Conservation (phyloP, 2,888 invertebrate genomes). For the Rambutsinella grinnellia region DNA sequence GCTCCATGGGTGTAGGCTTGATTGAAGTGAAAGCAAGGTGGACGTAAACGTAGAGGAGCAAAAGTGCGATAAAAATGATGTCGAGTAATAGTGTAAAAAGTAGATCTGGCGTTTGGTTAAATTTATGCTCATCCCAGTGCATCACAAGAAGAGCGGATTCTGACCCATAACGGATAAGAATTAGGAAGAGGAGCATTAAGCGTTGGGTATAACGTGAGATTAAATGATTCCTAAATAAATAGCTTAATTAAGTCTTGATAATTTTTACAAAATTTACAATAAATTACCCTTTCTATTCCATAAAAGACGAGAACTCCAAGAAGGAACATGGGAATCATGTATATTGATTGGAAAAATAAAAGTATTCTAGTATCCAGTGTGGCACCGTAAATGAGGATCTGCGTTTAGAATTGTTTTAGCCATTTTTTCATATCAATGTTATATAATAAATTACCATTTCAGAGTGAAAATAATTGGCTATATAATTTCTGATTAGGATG, state of each 20-base stretch:
- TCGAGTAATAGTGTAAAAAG: constrained; percentile 40
- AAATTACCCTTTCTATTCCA: constrained; percentile 52
- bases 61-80: constrained; percentile 26
- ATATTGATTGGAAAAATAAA: constrained; percentile 54
- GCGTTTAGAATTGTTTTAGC: too few relatives aligned
- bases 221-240: constrained; percentile 45
- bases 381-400: constrained; percentile 52
- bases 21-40: constrained; percentile 46
- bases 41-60: constrained; percentile 46
- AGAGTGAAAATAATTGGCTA: constrained; percentile 44
- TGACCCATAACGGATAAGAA: constrained; percentile 48
- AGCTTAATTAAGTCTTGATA: neutral
- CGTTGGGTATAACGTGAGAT: constrained; percentile 48
- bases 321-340: constrained; percentile 55
- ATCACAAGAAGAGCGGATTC: constrained; percentile 41
- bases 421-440: too few relatives aligned
- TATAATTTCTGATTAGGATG: constrained; percentile 42
- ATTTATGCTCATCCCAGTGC: constrained; percentile 51
- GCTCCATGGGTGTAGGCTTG: constrained; percentile 33
- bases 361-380: constrained; percentile 50
- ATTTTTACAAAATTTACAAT: too few relatives aligned
- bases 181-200: constrained; percentile 45
- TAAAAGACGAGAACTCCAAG: constrained; percentile 48
- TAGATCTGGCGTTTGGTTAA: constrained; percentile 39
- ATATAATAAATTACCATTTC: constrained; percentile 62